Base-by-base conservation (phyloP, 1,140 invertebrate species). In the Spodoptera litura region DNA sequence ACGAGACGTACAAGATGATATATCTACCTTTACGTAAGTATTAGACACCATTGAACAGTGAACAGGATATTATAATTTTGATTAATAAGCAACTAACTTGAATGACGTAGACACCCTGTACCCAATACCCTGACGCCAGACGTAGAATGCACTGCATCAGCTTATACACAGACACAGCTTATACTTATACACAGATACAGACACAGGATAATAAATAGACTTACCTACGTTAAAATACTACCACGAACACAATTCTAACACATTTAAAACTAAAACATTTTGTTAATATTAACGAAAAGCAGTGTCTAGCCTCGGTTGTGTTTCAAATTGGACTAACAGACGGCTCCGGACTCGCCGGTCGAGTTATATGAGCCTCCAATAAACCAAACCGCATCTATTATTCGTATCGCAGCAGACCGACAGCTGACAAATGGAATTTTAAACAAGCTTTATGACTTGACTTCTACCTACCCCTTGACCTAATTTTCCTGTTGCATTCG, bases 301-400 rank as follows among this genome's bases (percentile, higher is more conserved):
- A 79, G 70, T 87, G 87, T 83, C 85, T 89, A 82, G 85, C 85
- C 91, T 89, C 89, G 84, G 78, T 89, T 88, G 91, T 88, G 91
- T 93, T 93, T 90, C 82, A 91, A 91, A 91, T 92, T 92, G 79
- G 83, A 94, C 93, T 94, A 94, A 94, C 89, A 88, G 85, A 82
- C 78, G 80, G 71, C 82, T 82, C 81, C 80, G 80, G 80, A 85
- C 82, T 87, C 81, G 84, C 79, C 85, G 81, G 76, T 79, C 88
- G 80, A 90, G 90, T 94, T 94, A 94, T 94, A 94, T 93, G 93
- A 91, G 87, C 78, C 89, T 81, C 86, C 88, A 92, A 94, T 94
- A 94, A 94, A 94, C 91, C 83, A 85, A 91, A 93, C 91, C 91
- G 89, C 91, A 92, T 93, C 93, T 94, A 93, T 93, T 93, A 94